Base-by-base conservation (phyloP, 2,888 invertebrate species). In the Drosophila heteroneura region DNA sequence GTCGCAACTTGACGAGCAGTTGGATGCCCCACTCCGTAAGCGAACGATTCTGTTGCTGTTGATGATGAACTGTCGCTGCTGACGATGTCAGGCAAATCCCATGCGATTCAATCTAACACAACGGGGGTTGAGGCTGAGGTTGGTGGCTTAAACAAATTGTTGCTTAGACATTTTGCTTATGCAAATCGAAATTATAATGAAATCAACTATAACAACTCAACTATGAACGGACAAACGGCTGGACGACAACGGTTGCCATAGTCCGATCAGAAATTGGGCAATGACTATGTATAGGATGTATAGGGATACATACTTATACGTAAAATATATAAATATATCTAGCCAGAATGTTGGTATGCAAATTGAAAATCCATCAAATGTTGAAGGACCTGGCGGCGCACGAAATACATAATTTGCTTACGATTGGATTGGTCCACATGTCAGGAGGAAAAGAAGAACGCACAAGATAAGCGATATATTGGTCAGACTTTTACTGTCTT, bases 131-230 rank as follows among this genome's bases (percentile, higher is more conserved):
- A 16, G 49, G 33, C 47, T 32, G 70, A 16, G 63, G 28, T 12
- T 28, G 49, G 28, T 41, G n/a, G 30, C n/a, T 14, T n/a, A 16
- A 47, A 65, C 59, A 74, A 88, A 76, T 84, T 82, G 80, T 82
- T 87, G 85, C 83, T 82, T 72, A 82, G 87, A 82, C 80, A 89
- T 84, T 47, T 90, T 82, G 89, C 82, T 85, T 89, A 87, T 90
- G 90, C 91, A 91, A 87, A 90, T 89, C 85, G 89, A 87, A 87
- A 89, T 91, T 85, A 89, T 87, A 90, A 87, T 87, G 88, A 87
- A 89, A 90, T 89, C 88, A 89, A 79, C 83, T 77, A 80, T 74
- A 83, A 74, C 78, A 82, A 83, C 67, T 70, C 63, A 60, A 56
- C 65, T 70, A 64, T 61, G 54, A 61, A 49, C 52, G 32, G 19